Base-by-base conservation (phyloP, 2,797 vertebrate species). In the Bradypodion pumilum region DNA sequence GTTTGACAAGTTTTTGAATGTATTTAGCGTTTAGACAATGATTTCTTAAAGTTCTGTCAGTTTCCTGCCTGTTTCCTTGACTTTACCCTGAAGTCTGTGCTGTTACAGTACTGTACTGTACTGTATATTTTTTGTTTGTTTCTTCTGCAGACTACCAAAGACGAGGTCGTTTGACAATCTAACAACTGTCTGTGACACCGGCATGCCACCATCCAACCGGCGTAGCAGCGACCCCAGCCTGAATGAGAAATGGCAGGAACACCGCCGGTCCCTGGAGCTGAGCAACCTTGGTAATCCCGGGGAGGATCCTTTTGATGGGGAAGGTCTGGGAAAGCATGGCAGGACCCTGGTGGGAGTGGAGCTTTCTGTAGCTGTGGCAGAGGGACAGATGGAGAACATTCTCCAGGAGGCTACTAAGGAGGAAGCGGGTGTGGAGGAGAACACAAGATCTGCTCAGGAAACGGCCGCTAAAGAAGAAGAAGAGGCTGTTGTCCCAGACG, bases 211-310 rank as follows among this genome's bases (percentile, higher is more conserved):
- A 0, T 89, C 97, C 49, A 72, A 98, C 92, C 97, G 98, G 16
- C 98, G 98, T 37, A 99, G 98, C 88, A 99, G 98, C 0, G 99
- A 99, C 92, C 98, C 99, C 23, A 99, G 96, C 92, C 95, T 99
- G 84, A 99, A 99, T 0, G 99, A 99, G 88, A 99, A 99, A 94
- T 99, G 98, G 98, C 98, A 99, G 92, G 98, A 99, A 91, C 98
- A 98, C 91, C 96, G 98, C 0, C 97, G 98, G 37, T 99, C 99
- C 0, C 95, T 99, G 91, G 98, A 99, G 91, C 94, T 99, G 89
- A 98, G 95, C 92, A 95, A 96, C 90, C 95, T 97, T 0, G 95
- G 95, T 12, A 96, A 96, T 56, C 88, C 97, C 0, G 97, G 97
- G 6, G 96, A 96, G 0, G 96, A 96, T 19, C 89, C 89, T 0